Percentiles rank a stretch among this genome's conserved stretches.
Evolutionary conservation across 2,797 vertebrate genomes (phyloP).

Genomic region (Neopelma chrysocephalum): DNA sequence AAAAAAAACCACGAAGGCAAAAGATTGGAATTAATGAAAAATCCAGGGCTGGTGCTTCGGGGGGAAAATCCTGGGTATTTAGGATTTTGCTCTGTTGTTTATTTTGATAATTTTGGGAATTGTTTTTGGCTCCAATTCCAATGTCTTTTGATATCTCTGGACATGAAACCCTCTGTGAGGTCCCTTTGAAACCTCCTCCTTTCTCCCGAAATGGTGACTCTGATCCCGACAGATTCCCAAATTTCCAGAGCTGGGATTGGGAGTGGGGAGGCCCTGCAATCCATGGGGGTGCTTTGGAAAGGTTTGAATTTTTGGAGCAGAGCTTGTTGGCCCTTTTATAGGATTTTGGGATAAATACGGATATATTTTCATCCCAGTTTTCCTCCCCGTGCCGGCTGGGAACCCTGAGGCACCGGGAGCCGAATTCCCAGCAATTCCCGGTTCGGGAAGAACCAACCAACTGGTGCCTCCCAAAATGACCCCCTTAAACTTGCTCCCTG

Average conservation of each 20-base stretch:
- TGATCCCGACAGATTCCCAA: neutral
- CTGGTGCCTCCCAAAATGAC: neutral
- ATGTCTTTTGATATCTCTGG: rapidly evolving
- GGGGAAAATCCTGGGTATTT: neutral
- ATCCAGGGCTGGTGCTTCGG: neutral
- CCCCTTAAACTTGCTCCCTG: neutral
- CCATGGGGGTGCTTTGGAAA: neutral
- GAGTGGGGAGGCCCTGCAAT: neutral
- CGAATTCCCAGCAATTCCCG: neutral
- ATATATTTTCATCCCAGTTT: neutral
- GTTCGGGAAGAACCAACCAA: neutral
- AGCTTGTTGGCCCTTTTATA: neutral
- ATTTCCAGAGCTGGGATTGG: neutral
- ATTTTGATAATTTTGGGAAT: neutral
- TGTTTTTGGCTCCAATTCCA: neutral
- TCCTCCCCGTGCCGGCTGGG: neutral
- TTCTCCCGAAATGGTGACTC: neutral
- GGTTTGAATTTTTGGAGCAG: neutral
- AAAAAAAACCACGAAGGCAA: neutral
- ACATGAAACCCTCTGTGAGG: too few species aligned
- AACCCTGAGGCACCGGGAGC: neutral
- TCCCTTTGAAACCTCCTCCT: neutral
- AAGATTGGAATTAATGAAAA: neutral
- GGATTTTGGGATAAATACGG: neutral
- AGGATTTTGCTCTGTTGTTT: neutral